Base-by-base conservation (phyloP, 2,888 invertebrate species). In the Sphecodes monilicornis region DNA sequence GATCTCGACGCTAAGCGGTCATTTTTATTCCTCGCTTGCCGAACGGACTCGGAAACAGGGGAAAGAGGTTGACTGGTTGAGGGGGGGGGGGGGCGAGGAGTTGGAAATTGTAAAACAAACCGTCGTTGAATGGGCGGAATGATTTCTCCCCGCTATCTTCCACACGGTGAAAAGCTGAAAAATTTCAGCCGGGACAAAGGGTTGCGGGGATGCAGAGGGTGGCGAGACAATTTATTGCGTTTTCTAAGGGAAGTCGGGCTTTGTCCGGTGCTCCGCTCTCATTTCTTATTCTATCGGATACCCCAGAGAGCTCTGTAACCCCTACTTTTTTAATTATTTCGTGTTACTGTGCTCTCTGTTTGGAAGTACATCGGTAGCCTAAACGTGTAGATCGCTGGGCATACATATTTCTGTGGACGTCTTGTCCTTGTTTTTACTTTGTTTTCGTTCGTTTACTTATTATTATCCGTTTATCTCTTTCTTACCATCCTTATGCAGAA, bases 81-180 rank as follows among this genome's bases (percentile, higher is more conserved):
- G 36, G 22, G 29, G 29, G 60, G 60, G 16, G 50, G 32, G 5
- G 22, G 39, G n/a, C 60, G 29, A 16, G 64, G 32, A 32, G 36
- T 57, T 57, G 57, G 26, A 70, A 46, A 57, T 46, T 50, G 81
- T 81, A 72, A 80, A 80, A 72, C 82, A 80, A 83, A 82, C 64
- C 41, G 77, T 66, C 64, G 76, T 54, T 32, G 75, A 75, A 43
- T 64, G 64, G 18, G 13, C 13, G 57, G 54, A 57, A 32, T 69
- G 32, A 39, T 32, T n/a, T 39, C 22, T 57, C n/a, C 36, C 29
- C 32, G 50, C 16, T 36, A 60, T 16, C 43, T 39, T 70, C 22
- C 75, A 43, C 75, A 43, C 72, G 73, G 57, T 79, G 81, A 69
- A 79, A 82, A 73, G 81, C 73, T 79, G 43, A 69, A 70, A 72